phyloP scores from a whole-genome alignment of 2,797 vertebrate species.

The Hylomyscus alleni region DNA sequence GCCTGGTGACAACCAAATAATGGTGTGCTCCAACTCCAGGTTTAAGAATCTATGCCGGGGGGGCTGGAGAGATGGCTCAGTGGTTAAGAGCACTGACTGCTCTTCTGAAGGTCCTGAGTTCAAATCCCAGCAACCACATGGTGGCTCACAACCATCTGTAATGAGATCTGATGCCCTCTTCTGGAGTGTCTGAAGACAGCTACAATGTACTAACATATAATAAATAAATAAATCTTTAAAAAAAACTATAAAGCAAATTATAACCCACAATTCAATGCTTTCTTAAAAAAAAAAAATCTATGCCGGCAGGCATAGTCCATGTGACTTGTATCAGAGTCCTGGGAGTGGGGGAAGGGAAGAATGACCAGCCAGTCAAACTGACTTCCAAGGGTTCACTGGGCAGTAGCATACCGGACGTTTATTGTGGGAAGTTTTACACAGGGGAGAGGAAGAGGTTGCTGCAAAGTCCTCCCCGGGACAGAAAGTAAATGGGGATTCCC shows the following conservation, averaged over 20 bases:
- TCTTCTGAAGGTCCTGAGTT: too few relatives aligned
- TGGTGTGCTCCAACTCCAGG: background rate
- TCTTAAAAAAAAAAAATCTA: too few relatives aligned
- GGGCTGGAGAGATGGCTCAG: too few relatives aligned
- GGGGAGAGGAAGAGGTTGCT: rapidly evolving
- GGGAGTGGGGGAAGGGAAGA: rapidly evolving
- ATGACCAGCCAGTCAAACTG: rapidly evolving
- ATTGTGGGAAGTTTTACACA: rapidly evolving
- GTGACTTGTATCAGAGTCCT: background rate
- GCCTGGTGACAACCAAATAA: background rate
- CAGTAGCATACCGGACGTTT: rapidly evolving
- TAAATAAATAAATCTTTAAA: too few relatives aligned
- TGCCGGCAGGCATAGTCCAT: conserved; percentile 1
- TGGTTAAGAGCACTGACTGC: too few relatives aligned
- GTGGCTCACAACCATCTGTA: too few relatives aligned
- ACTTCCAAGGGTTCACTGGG: background rate
- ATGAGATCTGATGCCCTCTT: too few relatives aligned
- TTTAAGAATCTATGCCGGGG: conserved; percentile 35
- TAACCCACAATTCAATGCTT: too few relatives aligned
- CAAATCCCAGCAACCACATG: too few relatives aligned
- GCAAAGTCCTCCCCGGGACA: background rate
- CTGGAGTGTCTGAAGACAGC: too few relatives aligned
- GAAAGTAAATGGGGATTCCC: background rate
- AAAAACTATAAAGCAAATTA: too few relatives aligned
- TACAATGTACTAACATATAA: too few relatives aligned